A percentile compares a stretch with the other conserved stretches of the same genome.
These are phyloP conservation scores for Larimichthys crocea DNA, from an alignment of 2,113 vertebrate species.

Conservation along the genomic window DNA sequence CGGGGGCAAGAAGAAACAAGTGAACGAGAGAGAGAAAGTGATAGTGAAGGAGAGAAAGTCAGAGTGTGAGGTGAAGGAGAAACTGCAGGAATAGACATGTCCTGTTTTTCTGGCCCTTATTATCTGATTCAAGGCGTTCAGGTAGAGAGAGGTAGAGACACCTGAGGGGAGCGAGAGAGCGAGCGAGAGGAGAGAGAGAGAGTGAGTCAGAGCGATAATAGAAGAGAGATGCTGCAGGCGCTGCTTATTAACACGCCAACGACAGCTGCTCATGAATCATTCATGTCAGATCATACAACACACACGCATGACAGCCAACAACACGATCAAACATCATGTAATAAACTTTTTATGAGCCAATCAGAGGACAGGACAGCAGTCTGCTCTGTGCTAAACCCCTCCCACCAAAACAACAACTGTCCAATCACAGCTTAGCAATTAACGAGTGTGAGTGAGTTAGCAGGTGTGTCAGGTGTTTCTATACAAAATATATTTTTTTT, in stretches of 20 bases:
- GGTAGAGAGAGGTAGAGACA: slow-evolving; percentile 28
- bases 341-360: neutral
- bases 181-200: neutral
- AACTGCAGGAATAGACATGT: slow-evolving; percentile 73
- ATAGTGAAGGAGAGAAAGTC: slow-evolving; percentile 36
- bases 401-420: too few relatives aligned
- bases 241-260: slow-evolving; percentile 55
- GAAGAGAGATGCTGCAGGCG: slow-evolving; percentile 58
- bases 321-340: neutral
- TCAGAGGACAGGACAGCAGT: too few relatives aligned
- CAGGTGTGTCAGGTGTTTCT: too few relatives aligned
- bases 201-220: slow-evolving; percentile 30
- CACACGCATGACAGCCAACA: too few relatives aligned
- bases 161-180: slow-evolving; percentile 1
- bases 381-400: too few relatives aligned
- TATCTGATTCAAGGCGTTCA: slow-evolving; percentile 27
- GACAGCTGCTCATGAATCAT: slow-evolving; percentile 62
- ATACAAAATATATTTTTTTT: too few relatives aligned
- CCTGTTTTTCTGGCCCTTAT: slow-evolving; percentile 61
- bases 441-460: too few relatives aligned
- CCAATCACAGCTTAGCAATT: too few relatives aligned
- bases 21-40: slow-evolving; percentile 52
- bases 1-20: slow-evolving; percentile 65
- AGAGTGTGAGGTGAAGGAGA: slow-evolving; percentile 10
- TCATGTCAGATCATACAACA: slow-evolving; percentile 24